Conservation (phyloP, 2,888 invertebrate genomes). For the Lacanobia oleracea region DNA sequence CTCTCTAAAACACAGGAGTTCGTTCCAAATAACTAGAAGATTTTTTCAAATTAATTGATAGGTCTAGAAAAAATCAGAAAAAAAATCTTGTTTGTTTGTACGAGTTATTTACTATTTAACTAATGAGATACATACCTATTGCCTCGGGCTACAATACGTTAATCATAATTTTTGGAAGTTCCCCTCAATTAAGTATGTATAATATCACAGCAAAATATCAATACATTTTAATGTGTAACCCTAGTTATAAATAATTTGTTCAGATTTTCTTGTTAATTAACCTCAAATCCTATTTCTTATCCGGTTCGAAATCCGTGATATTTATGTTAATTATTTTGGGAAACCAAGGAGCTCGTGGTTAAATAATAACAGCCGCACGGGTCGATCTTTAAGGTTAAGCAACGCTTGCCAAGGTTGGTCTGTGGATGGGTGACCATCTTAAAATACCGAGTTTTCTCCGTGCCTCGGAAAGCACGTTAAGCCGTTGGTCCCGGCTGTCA, state of each 20-base stretch:
- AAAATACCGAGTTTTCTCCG: too few relatives aligned
- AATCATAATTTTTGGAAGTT: constrained; percentile 36
- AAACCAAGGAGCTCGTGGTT: too few relatives aligned
- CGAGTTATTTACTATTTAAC: neutral
- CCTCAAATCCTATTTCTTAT: constrained; percentile 54
- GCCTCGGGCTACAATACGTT: constrained; percentile 30
- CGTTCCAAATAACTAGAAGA: too few relatives aligned
- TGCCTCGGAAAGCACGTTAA: too few relatives aligned
- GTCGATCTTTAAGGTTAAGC: too few relatives aligned
- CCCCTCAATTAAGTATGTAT: neutral
- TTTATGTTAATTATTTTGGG: constrained; percentile 41
- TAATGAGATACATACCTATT: constrained; percentile 15
- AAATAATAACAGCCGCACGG: too few relatives aligned
- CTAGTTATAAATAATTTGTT: constrained; percentile 4
- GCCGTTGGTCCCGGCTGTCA: too few relatives aligned
- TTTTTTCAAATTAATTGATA: too few relatives aligned
- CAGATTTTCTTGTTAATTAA: constrained; percentile 22
- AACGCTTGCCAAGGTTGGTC: too few relatives aligned
- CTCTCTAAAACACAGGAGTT: too few relatives aligned
- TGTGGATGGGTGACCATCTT: too few relatives aligned
- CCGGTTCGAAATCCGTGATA: constrained; percentile 56
- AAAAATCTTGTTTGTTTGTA: neutral
- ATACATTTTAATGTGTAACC: neutral
- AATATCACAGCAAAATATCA: constrained; percentile 1
- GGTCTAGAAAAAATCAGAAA: too few relatives aligned